Base-by-base conservation (phyloP, 2,797 vertebrate species). In the Botia almorhae region DNA sequence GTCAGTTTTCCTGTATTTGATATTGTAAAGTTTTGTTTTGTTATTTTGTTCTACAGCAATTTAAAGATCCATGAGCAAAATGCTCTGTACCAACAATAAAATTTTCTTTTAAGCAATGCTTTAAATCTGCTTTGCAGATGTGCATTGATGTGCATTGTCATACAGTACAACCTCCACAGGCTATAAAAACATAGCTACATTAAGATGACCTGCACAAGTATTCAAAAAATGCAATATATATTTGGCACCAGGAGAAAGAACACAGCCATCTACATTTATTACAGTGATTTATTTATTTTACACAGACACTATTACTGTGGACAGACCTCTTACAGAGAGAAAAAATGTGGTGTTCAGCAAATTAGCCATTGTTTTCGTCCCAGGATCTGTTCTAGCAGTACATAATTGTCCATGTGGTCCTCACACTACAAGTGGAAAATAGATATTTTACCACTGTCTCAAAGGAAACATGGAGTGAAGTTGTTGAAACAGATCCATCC, bases 211-310 rank as follows among this genome's bases (percentile, higher is more conserved):
- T 60, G 43, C 50, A 48, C n/a, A 83, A 93, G 93, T 93, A 92
- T 92, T 89, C 90, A 93, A 90, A 84, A 78, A 82, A 91, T 92
- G 93, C 93, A 90, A 92, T 93, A 91, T 46, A 89, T 88, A 89
- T 90, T 90, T 92, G 86, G 91, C 85, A 89, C 87, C 84, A 72
- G 33, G 74, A 77, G 80, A 74, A 78, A 87, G 85, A 89, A 82
- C 76, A 88, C 84, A 87, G 85, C 81, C 89, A 90, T 92, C 88
- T 90, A 87, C 88, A 91, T 92, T 91, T 91, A 92, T 92, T 89
- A 89, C 83, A 86, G 85, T 90, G 85, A 89, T 87, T 85, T 87
- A 74, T 86, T 86, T 80, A 85, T 76, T 75, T 78, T 71, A 39
- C 48, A 56, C 67, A 70, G 69, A 76, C 74, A 67, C 50, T 81